Evolutionary conservation across 2,113 vertebrate species (phyloP).

Genomic region (Tychaedon coryphoeus): DNA sequence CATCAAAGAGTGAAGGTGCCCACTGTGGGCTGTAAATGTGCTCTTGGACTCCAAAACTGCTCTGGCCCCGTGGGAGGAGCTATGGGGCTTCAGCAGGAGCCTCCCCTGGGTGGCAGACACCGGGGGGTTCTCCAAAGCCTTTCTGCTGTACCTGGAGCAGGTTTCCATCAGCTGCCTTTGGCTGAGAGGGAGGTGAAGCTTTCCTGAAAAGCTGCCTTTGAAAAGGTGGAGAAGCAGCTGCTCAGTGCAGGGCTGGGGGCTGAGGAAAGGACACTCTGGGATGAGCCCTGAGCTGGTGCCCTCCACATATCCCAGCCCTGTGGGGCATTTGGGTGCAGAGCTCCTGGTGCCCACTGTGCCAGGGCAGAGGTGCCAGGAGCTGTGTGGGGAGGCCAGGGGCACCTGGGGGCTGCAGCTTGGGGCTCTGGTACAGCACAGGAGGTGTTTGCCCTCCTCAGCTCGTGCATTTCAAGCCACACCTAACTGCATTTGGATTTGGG

Average conservation of each 20-base stretch:
- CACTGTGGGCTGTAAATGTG: neutral
- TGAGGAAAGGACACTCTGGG: neutral
- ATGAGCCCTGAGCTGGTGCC: fast-evolving
- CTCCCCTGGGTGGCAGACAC: neutral
- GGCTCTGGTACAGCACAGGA: neutral
- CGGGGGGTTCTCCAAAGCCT: neutral
- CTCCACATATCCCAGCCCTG: neutral
- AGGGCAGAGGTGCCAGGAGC: neutral
- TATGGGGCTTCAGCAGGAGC: neutral
- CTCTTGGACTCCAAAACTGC: neutral
- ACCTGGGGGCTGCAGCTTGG: neutral
- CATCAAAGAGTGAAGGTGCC: neutral
- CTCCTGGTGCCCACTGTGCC: neutral
- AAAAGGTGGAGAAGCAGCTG: neutral
- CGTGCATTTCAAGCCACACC: neutral
- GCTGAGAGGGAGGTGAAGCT: neutral
- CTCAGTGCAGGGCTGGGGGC: neutral
- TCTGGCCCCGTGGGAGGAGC: neutral
- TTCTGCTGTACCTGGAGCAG: neutral
- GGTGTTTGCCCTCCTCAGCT: neutral
- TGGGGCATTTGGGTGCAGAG: neutral
- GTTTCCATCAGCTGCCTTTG: neutral
- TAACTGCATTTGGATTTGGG: neutral
- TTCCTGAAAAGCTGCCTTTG: neutral
- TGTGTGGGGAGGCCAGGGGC: neutral